These are phyloP conservation scores for Xanthia togata DNA, from an alignment of 2,888 invertebrate species.

Conservation along the genomic window DNA sequence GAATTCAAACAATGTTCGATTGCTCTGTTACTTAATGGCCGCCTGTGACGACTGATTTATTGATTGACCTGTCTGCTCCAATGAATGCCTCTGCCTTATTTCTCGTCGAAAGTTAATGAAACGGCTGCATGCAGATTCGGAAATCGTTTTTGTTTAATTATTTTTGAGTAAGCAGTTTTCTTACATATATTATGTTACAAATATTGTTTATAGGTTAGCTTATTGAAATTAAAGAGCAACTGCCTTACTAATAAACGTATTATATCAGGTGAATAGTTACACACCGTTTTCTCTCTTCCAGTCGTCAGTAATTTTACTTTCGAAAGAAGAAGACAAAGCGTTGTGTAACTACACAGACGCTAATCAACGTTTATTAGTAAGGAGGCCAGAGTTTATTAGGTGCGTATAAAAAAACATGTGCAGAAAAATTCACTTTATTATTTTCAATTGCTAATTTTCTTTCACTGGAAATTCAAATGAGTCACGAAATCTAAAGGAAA, in stretches of 20 bases:
- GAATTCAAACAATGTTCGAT: constrained; percentile 66
- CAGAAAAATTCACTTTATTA: neutral
- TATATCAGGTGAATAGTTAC: no score
- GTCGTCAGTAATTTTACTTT: no score
- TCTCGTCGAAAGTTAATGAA: constrained; percentile 48
- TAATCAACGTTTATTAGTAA: no score
- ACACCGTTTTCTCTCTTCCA: no score
- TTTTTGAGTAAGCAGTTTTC: neutral
- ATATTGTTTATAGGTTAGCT: neutral
- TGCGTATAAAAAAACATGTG: neutral
- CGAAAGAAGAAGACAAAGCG: no score
- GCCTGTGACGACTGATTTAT: constrained; percentile 66
- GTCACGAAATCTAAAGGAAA: constrained; percentile 1
- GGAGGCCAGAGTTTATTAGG: no score
- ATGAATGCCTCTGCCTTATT: constrained; percentile 46
- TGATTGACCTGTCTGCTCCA: constrained; percentile 63
- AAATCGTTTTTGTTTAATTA: neutral
- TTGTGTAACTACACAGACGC: no score
- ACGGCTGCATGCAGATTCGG: neutral
- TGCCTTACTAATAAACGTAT: no score
- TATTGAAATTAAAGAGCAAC: neutral
- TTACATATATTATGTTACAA: no score
- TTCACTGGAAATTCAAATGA: constrained; percentile 2
- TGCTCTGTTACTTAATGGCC: constrained; percentile 67
- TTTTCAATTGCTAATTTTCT: constrained; percentile 6